These are phyloP conservation scores for Erebia aethiops DNA, from an alignment of 2,888 invertebrate species.

Conservation along the genomic window DNA sequence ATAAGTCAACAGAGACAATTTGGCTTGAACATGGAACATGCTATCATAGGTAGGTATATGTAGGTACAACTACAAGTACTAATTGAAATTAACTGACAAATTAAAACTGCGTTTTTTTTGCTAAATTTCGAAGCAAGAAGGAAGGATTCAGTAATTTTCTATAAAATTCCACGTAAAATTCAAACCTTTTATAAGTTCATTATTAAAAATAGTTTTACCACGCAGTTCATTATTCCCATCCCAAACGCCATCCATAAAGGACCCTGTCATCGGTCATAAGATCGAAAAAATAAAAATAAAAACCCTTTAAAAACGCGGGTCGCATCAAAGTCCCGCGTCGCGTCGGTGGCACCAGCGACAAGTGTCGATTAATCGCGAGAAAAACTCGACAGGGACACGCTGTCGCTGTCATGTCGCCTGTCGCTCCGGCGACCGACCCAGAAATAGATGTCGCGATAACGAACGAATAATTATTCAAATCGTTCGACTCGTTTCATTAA, in stretches of 20 bases:
- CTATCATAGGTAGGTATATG: too few species aligned
- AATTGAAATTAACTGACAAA: too few species aligned
- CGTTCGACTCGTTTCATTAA: conserved; percentile 37
- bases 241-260: conserved; percentile 48
- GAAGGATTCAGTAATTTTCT: too few species aligned
- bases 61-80: too few species aligned
- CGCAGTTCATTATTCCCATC: conserved; percentile 30
- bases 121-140: too few species aligned
- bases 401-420: conserved; percentile 66
- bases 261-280: conserved; percentile 47
- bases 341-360: conserved; percentile 50
- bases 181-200: neutral
- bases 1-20: too few species aligned
- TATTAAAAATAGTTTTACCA: conserved; percentile 11
- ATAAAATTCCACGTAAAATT: too few species aligned
- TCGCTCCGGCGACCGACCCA: conserved; percentile 55
- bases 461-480: conserved; percentile 68
- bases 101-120: too few species aligned
- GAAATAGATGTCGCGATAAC: conserved; percentile 64
- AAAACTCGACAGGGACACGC: conserved; percentile 63
- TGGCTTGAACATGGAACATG: too few species aligned
- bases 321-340: conserved; percentile 50
- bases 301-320: conserved; percentile 45
- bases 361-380: conserved; percentile 73
- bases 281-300: conserved; percentile 28